Base-by-base conservation (phyloP, 2,113 vertebrate species). In the Psammodynastes pulverulentus region DNA sequence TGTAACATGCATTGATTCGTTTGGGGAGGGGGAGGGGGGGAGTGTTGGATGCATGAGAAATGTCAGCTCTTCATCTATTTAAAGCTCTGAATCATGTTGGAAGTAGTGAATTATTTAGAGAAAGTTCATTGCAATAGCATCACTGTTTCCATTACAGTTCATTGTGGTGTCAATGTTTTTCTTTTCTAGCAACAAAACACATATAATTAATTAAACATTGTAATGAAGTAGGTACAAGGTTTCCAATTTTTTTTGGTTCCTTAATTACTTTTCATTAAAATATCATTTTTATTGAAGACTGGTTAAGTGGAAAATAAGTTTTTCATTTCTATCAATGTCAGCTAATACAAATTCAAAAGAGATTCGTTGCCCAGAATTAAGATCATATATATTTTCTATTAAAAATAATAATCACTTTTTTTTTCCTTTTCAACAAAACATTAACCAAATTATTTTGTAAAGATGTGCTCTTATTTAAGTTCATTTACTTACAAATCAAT, bases 41-140 rank as follows among this genome's bases (percentile, higher is more conserved):
- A 85, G 72, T 92, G 87, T 48, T 56, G 52, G 72, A 89, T 92
- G 67, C 53, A 85, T 21, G 67, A 89, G 87, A 92, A 92, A 92
- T 92, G 91, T 89, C 91, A 92, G 72, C 72, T 48, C 72, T 58
- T 23, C 52, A 1, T 89, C 91, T 92, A 89, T 92, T 92, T 92
- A 85, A 92, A 92, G 87, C 87, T 49, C 51, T 89, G 91, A 49
- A 89, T 89, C 79, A 84, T 89, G 86, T 52, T 87, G 52, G 51
- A 92, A 89, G 67, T 46, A 58, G 45, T 62, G 72, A 92, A 49
- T 86, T 79, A 51, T 49, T 85, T 79, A 26, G 67, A 89, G 51
- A 92, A 88, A 92, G 52, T 56, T 89, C 87, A 56, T 17, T 84
- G 51, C 56, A 92, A 84, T 92, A 84, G 43, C 62, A 89, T 89